Evolutionary conservation across 2,888 invertebrate genomes (phyloP).

Genomic region (Nemoura dubitans): DNA sequence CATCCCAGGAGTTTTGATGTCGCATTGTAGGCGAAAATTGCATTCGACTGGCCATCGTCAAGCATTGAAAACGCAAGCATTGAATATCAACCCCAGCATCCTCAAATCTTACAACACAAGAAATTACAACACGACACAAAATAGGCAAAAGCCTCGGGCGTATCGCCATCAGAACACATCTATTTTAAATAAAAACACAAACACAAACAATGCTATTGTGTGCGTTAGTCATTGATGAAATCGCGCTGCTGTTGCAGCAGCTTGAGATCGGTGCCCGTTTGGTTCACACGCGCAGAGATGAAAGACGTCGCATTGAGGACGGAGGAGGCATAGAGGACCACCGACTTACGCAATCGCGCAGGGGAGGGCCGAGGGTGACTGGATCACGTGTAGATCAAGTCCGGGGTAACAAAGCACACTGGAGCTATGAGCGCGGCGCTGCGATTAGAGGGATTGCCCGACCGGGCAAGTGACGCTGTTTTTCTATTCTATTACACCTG

Average conservation of each 20-base stretch:
- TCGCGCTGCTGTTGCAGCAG: too few species aligned
- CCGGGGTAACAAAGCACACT: not conserved
- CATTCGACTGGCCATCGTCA: not conserved
- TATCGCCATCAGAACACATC: not conserved
- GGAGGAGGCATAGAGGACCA: not conserved
- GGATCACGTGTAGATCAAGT: not conserved
- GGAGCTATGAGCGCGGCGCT: not conserved
- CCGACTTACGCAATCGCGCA: conserved; percentile 1
- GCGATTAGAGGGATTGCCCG: conserved; percentile 36
- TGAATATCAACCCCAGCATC: not conserved
- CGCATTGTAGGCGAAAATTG: not conserved
- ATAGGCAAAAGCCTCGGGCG: not conserved
- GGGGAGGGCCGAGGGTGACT: conserved; percentile 10
- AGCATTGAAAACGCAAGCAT: not conserved
- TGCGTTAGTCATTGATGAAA: not conserved
- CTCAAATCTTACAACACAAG: not conserved
- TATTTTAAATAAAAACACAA: conserved; percentile 21
- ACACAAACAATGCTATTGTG: conserved; percentile 20
- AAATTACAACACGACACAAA: not conserved
- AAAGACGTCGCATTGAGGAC: conserved; percentile 19
- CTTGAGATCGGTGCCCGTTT: not conserved
- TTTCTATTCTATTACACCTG: conserved; percentile 18
- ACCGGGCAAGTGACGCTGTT: conserved; percentile 22
- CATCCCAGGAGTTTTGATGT: not conserved
- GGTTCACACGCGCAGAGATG: conserved; percentile 7